A percentile compares a stretch with the other conserved stretches of the same genome.
Conservation (phyloP, 2,113 vertebrate genomes). For the Hemiscyllium ocellatum region DNA sequence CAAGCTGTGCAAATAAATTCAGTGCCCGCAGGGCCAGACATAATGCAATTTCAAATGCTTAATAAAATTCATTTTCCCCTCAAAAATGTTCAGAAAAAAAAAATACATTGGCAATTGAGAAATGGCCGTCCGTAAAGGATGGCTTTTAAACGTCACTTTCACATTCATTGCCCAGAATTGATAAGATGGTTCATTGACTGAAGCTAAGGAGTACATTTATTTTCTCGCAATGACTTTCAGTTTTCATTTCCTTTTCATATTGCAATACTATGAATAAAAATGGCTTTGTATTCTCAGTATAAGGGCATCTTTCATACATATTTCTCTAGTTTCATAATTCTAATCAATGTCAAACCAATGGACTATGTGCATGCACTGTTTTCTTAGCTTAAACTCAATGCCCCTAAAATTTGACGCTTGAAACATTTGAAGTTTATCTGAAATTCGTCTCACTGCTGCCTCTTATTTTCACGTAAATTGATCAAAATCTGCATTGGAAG, state of each 20-base stretch:
- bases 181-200: slow-evolving; percentile 15
- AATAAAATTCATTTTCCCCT: slow-evolving; percentile 27
- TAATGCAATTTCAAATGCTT: background rate
- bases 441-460: background rate
- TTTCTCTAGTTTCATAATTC: background rate
- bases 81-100: background rate
- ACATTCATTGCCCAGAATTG: slow-evolving; percentile 14
- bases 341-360: background rate
- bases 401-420: background rate
- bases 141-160: background rate
- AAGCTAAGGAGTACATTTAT: slow-evolving; percentile 10
- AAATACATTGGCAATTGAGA: background rate
- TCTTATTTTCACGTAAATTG: background rate
- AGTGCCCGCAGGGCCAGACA: background rate
- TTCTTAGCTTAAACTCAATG: background rate
- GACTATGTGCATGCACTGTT: background rate
- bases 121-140: slow-evolving; percentile 19
- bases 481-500: background rate
- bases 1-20: slow-evolving; percentile 21
- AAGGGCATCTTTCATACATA: background rate
- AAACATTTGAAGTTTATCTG: background rate
- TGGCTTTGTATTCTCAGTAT: background rate
- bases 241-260: slow-evolving; percentile 18
- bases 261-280: slow-evolving; percentile 3
- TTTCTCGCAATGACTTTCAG: slow-evolving; percentile 22